Percentiles rank a stretch among this genome's conserved stretches.
Evolutionary conservation across 2,888 invertebrate species (phyloP).

Genomic region (Trachelus tabidus): DNA sequence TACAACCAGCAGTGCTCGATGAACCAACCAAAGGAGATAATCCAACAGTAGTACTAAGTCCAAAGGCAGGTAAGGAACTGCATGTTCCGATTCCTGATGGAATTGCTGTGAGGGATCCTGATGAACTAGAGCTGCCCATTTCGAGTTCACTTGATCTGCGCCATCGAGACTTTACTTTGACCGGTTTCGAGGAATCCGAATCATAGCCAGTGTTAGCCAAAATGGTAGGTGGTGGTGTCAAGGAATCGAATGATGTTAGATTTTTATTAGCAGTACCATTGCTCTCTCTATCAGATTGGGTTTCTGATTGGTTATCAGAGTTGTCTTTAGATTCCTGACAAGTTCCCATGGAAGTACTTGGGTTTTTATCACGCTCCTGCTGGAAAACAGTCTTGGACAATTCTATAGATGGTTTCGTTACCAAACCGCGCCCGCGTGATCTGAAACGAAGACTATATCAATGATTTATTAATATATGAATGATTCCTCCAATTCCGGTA

Average conservation of each 20-base stretch:
- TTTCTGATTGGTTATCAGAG: slow-evolving; percentile 54
- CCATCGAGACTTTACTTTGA: slow-evolving; percentile 85
- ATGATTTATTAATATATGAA: not conserved
- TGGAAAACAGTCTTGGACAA: slow-evolving; percentile 41
- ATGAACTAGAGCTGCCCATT: slow-evolving; percentile 66
- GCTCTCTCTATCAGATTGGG: slow-evolving; percentile 57
- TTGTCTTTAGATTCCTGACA: slow-evolving; percentile 45
- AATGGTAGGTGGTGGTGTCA: slow-evolving; percentile 43
- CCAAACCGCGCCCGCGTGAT: slow-evolving; percentile 61
- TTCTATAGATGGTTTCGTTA: slow-evolving; percentile 55
- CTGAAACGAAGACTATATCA: slow-evolving; percentile 29
- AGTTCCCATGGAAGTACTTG: slow-evolving; percentile 27
- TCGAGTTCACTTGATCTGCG: slow-evolving; percentile 80
- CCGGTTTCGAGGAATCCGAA: slow-evolving; percentile 71
- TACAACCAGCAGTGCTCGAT: not conserved
- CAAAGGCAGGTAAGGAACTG: not conserved
- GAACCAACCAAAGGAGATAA: not conserved
- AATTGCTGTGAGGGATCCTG: not conserved
- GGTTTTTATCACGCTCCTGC: slow-evolving; percentile 49
- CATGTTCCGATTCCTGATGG: not conserved
- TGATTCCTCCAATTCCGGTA: not conserved
- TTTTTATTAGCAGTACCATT: slow-evolving; percentile 38
- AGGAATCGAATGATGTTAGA: slow-evolving; percentile 38
- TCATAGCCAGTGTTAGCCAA: slow-evolving; percentile 52
- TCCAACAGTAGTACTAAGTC: not conserved